Conservation (phyloP, 2,113 vertebrate species). For the Notarius lentiginosus region DNA sequence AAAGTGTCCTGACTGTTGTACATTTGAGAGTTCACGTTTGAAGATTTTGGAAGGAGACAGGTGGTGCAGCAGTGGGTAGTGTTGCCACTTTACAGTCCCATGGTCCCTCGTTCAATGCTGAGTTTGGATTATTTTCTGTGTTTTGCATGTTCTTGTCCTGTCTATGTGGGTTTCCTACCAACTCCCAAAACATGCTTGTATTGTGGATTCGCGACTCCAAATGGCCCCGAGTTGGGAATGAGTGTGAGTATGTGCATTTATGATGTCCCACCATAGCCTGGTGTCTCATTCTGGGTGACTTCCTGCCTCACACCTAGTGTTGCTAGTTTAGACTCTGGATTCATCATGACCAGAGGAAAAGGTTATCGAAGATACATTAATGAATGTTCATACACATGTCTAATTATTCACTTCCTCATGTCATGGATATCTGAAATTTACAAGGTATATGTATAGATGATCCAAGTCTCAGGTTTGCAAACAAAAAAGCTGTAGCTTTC, state of each 20-base stretch:
- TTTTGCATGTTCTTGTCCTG: background rate
- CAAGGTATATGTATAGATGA: background rate
- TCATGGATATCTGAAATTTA: background rate
- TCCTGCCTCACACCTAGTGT: background rate
- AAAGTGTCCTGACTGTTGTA: background rate
- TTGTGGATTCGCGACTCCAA: background rate
- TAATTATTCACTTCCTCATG: background rate
- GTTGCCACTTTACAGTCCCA: background rate
- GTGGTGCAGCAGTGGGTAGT: background rate
- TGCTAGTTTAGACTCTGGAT: background rate
- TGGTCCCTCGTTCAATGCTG: background rate
- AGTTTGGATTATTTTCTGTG: background rate
- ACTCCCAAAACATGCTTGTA: background rate
- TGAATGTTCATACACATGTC: background rate
- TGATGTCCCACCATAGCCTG: background rate
- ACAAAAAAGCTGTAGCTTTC: too few species aligned
- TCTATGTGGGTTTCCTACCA: background rate
- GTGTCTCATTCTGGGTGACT: background rate
- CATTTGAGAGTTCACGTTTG: background rate
- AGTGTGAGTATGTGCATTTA: background rate
- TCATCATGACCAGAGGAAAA: background rate
- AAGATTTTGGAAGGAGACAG: background rate
- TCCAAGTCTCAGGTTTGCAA: background rate
- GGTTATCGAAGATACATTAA: background rate
- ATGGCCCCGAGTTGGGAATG: background rate